phyloP scores from a whole-genome alignment of 2,888 invertebrate species.

The Agonopterix alstromeriana region DNA sequence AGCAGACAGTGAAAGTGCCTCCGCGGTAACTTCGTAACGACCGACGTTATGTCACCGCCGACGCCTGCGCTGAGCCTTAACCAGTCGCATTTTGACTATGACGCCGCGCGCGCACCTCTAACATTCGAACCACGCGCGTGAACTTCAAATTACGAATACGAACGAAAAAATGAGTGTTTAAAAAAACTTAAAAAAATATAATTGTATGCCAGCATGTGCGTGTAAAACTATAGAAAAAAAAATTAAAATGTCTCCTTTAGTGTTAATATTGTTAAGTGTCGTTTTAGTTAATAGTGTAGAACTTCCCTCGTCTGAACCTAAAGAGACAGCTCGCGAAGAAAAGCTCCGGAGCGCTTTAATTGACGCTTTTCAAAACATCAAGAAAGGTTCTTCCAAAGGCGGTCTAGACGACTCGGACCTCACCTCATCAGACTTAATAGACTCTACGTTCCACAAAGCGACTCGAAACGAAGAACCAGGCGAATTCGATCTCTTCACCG shows the following conservation, averaged over 20 bases:
- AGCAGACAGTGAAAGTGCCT: slow-evolving; percentile 62
- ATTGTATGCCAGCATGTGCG: slow-evolving; percentile 36
- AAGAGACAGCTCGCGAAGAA: slow-evolving; percentile 57
- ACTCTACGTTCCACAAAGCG: slow-evolving; percentile 32
- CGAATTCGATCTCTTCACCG: slow-evolving; percentile 53
- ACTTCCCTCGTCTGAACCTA: slow-evolving; percentile 33
- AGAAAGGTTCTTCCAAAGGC: slow-evolving; percentile 58
- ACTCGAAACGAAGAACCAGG: slow-evolving; percentile 37
- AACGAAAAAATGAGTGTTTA: slow-evolving; percentile 12
- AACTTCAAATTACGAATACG: slow-evolving; percentile 14
- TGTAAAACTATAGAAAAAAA: slow-evolving; percentile 29
- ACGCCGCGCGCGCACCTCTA: slow-evolving; percentile 54
- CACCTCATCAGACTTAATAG: slow-evolving; percentile 48
- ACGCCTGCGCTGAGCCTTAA: slow-evolving; percentile 15
- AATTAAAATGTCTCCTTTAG: slow-evolving; percentile 48
- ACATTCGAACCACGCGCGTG: slow-evolving; percentile 11
- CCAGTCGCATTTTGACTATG: slow-evolving; percentile 60
- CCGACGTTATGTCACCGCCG: slow-evolving; percentile 63
- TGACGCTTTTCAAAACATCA: slow-evolving; percentile 68
- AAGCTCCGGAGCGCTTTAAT: slow-evolving; percentile 60
- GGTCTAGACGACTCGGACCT: slow-evolving; percentile 47
- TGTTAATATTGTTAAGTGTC: slow-evolving; percentile 53
- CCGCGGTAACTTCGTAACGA: slow-evolving; percentile 45
- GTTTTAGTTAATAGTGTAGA: slow-evolving; percentile 42
- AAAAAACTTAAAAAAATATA: not conserved